Evolutionary conservation across 35 echinoderm and acorn worm species (phyloP), one percentile per base, ranked within the genome.

Genomic region (Diadema setosum): DNA sequence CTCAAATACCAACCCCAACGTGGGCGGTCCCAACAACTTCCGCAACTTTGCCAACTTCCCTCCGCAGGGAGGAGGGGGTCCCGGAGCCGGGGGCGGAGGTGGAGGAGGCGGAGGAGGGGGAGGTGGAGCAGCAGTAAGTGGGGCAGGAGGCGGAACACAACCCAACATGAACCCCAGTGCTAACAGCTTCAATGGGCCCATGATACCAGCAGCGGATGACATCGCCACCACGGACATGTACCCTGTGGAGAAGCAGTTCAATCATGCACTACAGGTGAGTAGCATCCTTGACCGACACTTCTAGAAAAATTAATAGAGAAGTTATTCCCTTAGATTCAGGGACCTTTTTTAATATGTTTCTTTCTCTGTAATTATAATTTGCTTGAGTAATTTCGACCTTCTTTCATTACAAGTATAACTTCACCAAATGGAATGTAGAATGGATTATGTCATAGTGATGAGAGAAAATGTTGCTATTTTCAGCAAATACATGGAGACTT

Each of bases 191-290:
- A 85, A 67, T 69, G 83, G 87, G 5, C 87, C 91, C n/a, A 87
- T 93, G 45, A 82, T 76, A 65, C 8, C 91, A 86, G 46, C 89
- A 36, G 33, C 93, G 30, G 95, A 97, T 14, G 95, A 97, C 33
- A 99, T 99, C 43, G 96, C 96, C 31, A 91, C 89, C 9, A 95
- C 85, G 21, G 96, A 99, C 85, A 92, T 99, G 93, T 93, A 93
- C 14, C 86, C 92, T 1, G 96, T 99, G 4, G 96, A 99, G 82
- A 99, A 99, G 58, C 94, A 95, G 35, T 95, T 75, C 50, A 95
- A 95, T 39, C 94, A 91, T 84, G 89, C 94, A 39, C 80, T 92
- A 78, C 84, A 60, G 83, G 94, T 95, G 67, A 80, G 94, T 91
- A 55, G 12, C 14, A n/a, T n/a, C n/a, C n/a, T n/a, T n/a, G n/a